Evolutionary conservation across 2,888 invertebrate species (phyloP), one percentile per base, ranked within the genome.

Genomic region (Hypselothyrea guttata): DNA sequence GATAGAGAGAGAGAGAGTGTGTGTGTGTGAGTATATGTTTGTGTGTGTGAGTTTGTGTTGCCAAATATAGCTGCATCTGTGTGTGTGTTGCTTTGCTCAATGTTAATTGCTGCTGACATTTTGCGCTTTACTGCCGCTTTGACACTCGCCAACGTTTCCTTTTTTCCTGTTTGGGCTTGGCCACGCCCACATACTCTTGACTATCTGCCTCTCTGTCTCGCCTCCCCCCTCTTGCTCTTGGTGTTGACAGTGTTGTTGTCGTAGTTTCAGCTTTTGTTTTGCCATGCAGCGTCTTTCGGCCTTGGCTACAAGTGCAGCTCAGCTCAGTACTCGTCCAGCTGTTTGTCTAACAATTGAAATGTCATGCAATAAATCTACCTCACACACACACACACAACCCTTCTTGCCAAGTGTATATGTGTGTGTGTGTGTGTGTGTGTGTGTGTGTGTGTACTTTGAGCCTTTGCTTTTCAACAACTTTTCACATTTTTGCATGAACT

Each of bases 291-390:
- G 61, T 61, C 69, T 70, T 64, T 74, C 41, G 57, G 77, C 71
- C 77, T 74, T 74, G 74, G 71, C 74, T 60, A 64, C 68, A 71
- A 74, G 71, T 74, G 58, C 59, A 46, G 71, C 67, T 51, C 53
- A 49, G 55, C 66, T 71, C 72, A 59, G 62, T 69, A 57, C 61
- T 65, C 83, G 77, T 83, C 79, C 83, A 79, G 81, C 83, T 79
- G 79, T 79, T 79, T 79, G 83, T 79, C 79, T 75, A 79, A 79
- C 81, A 79, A 79, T 79, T 79, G 83, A 79, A 79, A 83, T 83
- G 84, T 79, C 81, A 79, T 76, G 79, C 79, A 75, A 83, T 79
- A 79, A 79, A 79, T 79, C 81, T 79, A 71, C 75, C 69, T 60
- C 64, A 51, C 76, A 69, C 58, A 64, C 57, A 54, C 59, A 37